Conservation (phyloP, 2,113 vertebrate species). For the Atlantisia rogersi region DNA sequence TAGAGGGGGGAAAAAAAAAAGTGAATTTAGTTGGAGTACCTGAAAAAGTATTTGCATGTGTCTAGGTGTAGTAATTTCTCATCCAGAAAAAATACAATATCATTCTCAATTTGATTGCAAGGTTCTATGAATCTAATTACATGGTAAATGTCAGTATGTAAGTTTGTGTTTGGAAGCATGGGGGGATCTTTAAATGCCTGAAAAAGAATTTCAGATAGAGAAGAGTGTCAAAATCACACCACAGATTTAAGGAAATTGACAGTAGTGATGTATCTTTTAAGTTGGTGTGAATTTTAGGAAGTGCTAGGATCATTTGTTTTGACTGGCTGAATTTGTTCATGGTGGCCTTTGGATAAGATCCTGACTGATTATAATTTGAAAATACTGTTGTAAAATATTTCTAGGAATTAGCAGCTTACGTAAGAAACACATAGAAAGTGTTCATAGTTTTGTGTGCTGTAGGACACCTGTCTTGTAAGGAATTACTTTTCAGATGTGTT, state of each 20-base stretch:
- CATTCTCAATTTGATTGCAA: background rate
- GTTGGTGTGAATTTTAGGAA: background rate
- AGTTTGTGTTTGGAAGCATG: background rate
- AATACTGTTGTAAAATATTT: background rate
- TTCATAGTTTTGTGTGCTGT: slow-evolving; percentile 41
- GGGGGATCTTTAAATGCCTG: background rate
- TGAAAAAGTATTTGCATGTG: background rate
- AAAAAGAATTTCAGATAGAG: background rate
- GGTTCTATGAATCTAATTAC: background rate
- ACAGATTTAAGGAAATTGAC: background rate
- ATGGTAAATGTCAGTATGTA: background rate
- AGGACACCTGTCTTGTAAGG: slow-evolving; percentile 10
- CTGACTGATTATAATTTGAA: background rate
- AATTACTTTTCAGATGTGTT: slow-evolving; percentile 51
- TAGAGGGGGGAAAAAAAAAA: background rate
- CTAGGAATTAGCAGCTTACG: background rate
- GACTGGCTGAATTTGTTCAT: background rate
- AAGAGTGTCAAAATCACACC: background rate
- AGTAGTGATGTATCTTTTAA: background rate
- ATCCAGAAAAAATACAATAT: background rate
- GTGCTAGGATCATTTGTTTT: background rate
- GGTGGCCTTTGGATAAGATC: background rate
- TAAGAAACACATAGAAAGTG: background rate
- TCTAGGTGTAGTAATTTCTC: background rate
- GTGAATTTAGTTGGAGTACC: background rate